Evolutionary conservation across 2,797 vertebrate species (phyloP), one percentile per base, ranked within the genome.

Genomic region (Thamnophis elegans): DNA sequence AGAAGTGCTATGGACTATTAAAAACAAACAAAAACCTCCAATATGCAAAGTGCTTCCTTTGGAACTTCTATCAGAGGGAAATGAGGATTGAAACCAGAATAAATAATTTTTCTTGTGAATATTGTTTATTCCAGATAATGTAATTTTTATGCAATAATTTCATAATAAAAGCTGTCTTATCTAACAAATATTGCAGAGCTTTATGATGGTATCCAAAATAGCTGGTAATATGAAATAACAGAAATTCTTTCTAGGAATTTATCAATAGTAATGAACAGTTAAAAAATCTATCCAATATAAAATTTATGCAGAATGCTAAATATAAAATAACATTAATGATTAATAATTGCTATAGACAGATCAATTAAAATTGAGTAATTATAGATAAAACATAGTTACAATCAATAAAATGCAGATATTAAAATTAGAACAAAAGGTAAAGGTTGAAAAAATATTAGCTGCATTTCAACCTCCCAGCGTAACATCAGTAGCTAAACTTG

Each of bases 221-320:
- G 82, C 20, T 51, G 89, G 6, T 78, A 91, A 26, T 16, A 92
- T 73, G 58, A 47, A 82, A 47, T 86, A 78, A 10, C 91, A 62
- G 91, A 89, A 0, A 12, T 12, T 91, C 94, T 91, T 95, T 89
- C 91, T 91, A 73, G 0, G 93, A 86, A 93, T 73, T 93, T 95
- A 5, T 55, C 85, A 91, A 88, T 4, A 73, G 3, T 4, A 90
- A 28, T 54, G 93, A 90, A 3, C 88, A 95, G 0, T 89, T 86
- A 18, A 93, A 95, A 92, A 60, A 90, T 89, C 90, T n/a, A 47
- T 85, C 53, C 91, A 93, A 88, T 25, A 95, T 95, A 85, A 56
- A 89, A 90, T 25, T 87, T 58, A 85, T 32, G 89, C 54, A 91
- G 28, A 13, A 78, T 11, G 93, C 13, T 62, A 28, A 93, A 85